Evolutionary conservation across 2,797 vertebrate genomes (phyloP), one percentile per base, ranked within the genome.

Genomic region (Clarias platycephalus): DNA sequence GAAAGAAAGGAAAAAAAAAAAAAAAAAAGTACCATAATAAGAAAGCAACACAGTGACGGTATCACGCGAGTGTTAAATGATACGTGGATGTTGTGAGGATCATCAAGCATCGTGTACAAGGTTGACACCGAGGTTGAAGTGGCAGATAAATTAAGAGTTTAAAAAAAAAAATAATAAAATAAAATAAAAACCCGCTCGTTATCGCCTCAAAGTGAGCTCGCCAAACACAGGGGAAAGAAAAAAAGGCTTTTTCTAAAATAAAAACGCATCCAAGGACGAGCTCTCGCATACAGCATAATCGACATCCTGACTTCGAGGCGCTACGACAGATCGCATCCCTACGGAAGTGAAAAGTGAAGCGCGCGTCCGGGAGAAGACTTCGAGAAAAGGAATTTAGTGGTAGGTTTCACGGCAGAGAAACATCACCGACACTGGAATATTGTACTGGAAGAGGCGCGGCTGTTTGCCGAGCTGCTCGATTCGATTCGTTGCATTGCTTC

Each of bases 1-100:
- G 18, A 31, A 68, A 22, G 8, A 40, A 40, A 37, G 34, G 4
- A 28, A 68, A 4, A 4, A 24, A 13, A n/a, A 8, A 40, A 49
- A 31, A 64, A 31, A 5, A n/a, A 80, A 85, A 40, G 31, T 63
- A 76, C 78, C 70, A 31, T 31, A 37, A 55, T 31, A 37, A 55
- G 44, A 26, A 40, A 81, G 68, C 67, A 55, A 63, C 67, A 55
- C 37, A 9, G 75, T 55, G 37, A 53, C 49, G 12, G 62, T 80
- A 62, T 66, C 77, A 64, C 24, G 24, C 60, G 62, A 66, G 78
- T 80, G 62, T 66, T 81, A 40, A 13, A n/a, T 78, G 60, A n/a
- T 31, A 81, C 79, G 16, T 20, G 37, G 34, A 60, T 49, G 34
- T 80, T 71, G 81, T 22, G 12, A 75, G 64, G 26, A 67, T 8